Evolutionary conservation across 2,888 invertebrate genomes (phyloP), one percentile per base, ranked within the genome.

Genomic region (Chouioia cunea): DNA sequence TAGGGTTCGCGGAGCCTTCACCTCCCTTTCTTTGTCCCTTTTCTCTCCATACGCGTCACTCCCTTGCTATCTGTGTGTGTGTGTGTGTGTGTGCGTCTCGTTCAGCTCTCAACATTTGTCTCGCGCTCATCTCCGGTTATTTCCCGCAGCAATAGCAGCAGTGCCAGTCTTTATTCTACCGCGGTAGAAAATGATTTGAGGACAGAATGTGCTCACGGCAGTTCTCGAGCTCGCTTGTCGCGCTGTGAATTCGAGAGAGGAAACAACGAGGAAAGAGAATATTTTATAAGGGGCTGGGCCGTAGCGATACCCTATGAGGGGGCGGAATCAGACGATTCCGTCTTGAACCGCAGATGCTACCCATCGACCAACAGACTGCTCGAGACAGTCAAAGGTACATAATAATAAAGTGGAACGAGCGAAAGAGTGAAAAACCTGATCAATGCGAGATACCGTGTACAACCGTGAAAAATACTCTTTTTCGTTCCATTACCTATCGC

Each of bases 331-430:
- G 20, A 56, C 68, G 36, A 58, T 20, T 58, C 58, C 22, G 20
- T 53, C 18, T 22, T 65, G 59, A 65, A 58, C 14, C 46, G 65
- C 70, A 70, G 59, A 70, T 70, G 70, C 64, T 70, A 70, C 54
- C 59, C 2, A 36, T 36, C 36, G 6, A 36, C 36, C 36, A 10
- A 36, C 36, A 10, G 6, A 10, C 36, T 36, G 12, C 36, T 36
- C 36, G 36, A 10, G 4, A 36, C 27, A 4, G 4, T 36, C 36
- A 27, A 4, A 10, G 36, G 6, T 36, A 10, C 1, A 36, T 10
- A 10, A 36, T 36, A 36, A 36, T 36, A 36, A 36, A 36, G 6
- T 10, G 6, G 10, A 1, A 3, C 36, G 36, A 6, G 36, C 2
- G 36, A 36, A 36, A 36, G 6, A 36, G 36, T 36, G 6, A n/a